Evolutionary conservation across 2,888 invertebrate genomes (phyloP), one percentile per base, ranked within the genome.

Genomic region (Plagodis dolabraria): DNA sequence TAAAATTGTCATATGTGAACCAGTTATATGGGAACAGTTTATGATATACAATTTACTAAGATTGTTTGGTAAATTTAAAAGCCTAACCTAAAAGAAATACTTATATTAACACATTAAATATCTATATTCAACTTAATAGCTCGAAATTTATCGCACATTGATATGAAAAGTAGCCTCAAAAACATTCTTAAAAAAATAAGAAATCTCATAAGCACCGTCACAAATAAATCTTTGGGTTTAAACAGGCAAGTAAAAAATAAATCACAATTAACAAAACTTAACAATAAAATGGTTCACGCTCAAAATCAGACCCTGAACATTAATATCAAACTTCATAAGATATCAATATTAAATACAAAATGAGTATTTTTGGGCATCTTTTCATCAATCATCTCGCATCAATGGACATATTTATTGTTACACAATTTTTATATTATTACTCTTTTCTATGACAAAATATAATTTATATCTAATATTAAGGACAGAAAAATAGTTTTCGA

Each of bases 141-240:
- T 22, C 1, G 22, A 22, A 22, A 22, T 22, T 22, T 22, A 22
- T 22, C 22, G 22, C 22, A 22, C 1, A 22, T 22, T 22, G 22
- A 22, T 22, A 22, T 22, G 22, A 22, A 22, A 22, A 40, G 12
- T 45, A 46, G 36, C 56, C 55, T 59, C 56, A 11, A 53, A 44
- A 44, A 12, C 12, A 47, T 12, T 53, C 11, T 12, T 11, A 59
- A 48, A 61, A 59, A 48, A 61, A 58, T 50, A 54, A 57, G 60
- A 65, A 62, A 64, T 51, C 56, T 67, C 76, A 72, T 70, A 78
- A 82, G 79, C 79, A 84, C 78, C 78, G 57, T 64, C 53, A 70
- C 75, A 79, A 77, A 40, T 76, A 75, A 85, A 83, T 88, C 87
- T 88, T 89, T 89, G 88, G 89, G 75, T 80, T 73, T n/a, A 54